Base-by-base conservation (phyloP, 1,140 invertebrate species). In the Stegodyphus dumicola region DNA sequence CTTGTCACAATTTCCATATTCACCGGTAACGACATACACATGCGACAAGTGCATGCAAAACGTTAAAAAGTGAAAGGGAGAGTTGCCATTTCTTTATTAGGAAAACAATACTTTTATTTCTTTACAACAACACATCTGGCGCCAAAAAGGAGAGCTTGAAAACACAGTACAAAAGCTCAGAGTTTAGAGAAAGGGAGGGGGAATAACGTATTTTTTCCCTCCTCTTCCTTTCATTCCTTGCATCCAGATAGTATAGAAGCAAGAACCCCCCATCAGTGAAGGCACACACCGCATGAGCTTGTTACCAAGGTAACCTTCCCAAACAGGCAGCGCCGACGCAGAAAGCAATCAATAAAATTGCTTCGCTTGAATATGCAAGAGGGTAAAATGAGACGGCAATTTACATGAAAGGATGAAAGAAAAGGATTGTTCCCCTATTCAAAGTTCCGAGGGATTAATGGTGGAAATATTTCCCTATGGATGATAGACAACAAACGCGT, bases 321-420 rank as follows among this genome's bases (percentile, higher is more conserved):
- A 83, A 83, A 83, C 80, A 83, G 80, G 70, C 80, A 75, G 71
- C 48, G 56, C 33, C 17, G n/a, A 48, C n/a, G 11, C 51, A 73
- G 71, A 64, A 65, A 83, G 80, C 80, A 83, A 83, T 83, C 80
- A 83, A 83, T 83, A 83, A 83, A 83, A 83, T 83, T 83, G 70
- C 80, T 69, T 71, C 80, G 70, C 80, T 83, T 83, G 80, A 83
- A 83, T 83, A 83, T 83, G 80, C 80, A 83, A 75, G 80, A 83
- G 78, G 67, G 71, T 74, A 75, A 83, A 83, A 83, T 83, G 80
- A 83, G 80, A 83, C 80, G 80, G 80, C 80, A 83, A 83, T 83
- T 83, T 83, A 67, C 80, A 83, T 83, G 80, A 83, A 83, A 83
- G 71, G 80, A 69, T 71, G 15, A 83, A 56, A 75, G 67, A 65